Evolutionary conservation across 2,113 vertebrate genomes (phyloP).

Genomic region (Nestor notabilis): DNA sequence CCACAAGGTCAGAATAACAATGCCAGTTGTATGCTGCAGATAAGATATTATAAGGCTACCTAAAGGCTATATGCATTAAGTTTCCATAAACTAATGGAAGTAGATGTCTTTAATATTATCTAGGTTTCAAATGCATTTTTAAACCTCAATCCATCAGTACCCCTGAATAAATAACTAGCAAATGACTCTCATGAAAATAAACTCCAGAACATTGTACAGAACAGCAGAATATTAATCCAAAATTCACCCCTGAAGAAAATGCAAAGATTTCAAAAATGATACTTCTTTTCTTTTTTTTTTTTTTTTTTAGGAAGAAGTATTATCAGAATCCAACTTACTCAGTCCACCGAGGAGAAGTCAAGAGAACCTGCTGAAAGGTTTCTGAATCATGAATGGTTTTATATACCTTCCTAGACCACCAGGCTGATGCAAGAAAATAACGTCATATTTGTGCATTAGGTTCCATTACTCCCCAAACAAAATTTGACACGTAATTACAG

Average conservation of each 20-base stretch:
- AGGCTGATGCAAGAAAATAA: constrained; percentile 64
- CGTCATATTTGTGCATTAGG: constrained; percentile 58
- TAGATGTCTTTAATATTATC: not conserved
- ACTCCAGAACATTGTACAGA: not conserved
- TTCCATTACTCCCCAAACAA: constrained; percentile 57
- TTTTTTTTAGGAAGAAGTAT: not conserved
- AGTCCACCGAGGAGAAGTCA: constrained; percentile 47
- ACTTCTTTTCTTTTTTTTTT: not conserved
- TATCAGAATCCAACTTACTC: constrained; percentile 53
- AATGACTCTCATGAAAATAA: not conserved
- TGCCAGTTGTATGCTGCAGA: no score
- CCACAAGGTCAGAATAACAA: not conserved
- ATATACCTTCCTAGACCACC: constrained; percentile 60
- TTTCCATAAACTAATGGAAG: not conserved
- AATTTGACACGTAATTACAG: constrained; percentile 46
- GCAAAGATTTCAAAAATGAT: not conserved
- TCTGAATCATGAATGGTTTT: constrained; percentile 51
- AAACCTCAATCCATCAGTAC: not conserved
- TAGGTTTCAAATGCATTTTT: not conserved
- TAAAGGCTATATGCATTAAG: not conserved
- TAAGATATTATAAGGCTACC: not conserved
- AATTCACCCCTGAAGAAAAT: not conserved
- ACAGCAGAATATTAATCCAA: fast-evolving
- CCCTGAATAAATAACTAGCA: not conserved
- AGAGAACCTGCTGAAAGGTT: constrained; percentile 44